Conservation (phyloP, 2,888 invertebrate species). For the Agonopterix heracliana region DNA sequence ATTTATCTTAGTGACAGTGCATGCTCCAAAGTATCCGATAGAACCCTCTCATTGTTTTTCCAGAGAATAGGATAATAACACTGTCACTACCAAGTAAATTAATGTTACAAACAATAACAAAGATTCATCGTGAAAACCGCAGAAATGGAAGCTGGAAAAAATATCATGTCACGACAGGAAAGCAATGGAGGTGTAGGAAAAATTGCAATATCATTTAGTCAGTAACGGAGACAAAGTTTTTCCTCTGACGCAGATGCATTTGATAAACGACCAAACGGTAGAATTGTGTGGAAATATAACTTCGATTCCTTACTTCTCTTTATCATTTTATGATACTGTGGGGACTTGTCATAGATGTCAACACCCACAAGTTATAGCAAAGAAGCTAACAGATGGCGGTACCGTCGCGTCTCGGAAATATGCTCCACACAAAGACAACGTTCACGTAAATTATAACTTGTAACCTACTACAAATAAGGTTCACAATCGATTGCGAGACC, state of each 20-base stretch:
- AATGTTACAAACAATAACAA: no score
- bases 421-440: no score
- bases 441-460: no score
- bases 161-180: constrained; percentile 19
- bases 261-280: constrained; percentile 46
- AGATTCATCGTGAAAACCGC: constrained; percentile 3
- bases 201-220: constrained; percentile 61
- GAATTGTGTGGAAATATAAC: constrained; percentile 22
- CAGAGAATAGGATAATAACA: not conserved
- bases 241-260: constrained; percentile 47
- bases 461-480: no score
- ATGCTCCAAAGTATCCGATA: no score
- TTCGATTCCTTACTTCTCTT: constrained; percentile 23
- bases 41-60: no score
- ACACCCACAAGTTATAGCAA: no score
- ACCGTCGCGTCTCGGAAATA: no score
- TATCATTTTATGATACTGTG: not conserved
- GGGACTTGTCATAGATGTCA: no score
- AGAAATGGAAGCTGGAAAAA: constrained; percentile 23
- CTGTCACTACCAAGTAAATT: not conserved
- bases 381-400: no score
- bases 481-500: no score
- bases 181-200: constrained; percentile 22
- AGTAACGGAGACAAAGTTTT: constrained; percentile 40
- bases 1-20: no score